These are phyloP conservation scores for Ondatra zibethicus DNA, from an alignment of 2,113 vertebrate genomes.

Conservation along the genomic window DNA sequence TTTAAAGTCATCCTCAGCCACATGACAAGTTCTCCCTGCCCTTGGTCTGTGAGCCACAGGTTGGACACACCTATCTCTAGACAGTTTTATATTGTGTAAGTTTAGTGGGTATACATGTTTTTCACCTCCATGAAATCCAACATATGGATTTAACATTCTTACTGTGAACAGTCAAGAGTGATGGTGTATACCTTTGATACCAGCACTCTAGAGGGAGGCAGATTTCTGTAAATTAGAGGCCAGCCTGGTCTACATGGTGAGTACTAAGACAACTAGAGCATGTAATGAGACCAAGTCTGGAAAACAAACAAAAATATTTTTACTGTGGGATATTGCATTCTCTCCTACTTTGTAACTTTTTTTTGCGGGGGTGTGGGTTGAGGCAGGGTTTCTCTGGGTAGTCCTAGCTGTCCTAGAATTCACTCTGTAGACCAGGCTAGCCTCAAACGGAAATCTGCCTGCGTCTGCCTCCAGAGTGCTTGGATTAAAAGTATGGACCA, in stretches of 20 bases:
- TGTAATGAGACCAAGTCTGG: not conserved
- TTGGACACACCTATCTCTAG: not conserved
- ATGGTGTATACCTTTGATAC: not conserved
- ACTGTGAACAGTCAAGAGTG: not conserved
- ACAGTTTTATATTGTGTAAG: not conserved
- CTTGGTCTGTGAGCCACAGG: not conserved
- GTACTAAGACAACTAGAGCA: not conserved
- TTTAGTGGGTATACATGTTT: not conserved
- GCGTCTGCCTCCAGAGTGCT: not conserved
- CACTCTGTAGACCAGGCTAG: not conserved
- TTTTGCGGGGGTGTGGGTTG: not conserved
- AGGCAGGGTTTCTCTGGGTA: not conserved
- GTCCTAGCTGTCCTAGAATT: not conserved
- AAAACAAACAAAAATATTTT: not conserved
- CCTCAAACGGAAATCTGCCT: not conserved
- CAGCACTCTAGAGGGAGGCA: not conserved
- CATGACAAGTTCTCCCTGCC: not conserved
- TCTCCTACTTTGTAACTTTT: not conserved
- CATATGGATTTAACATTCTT: not conserved
- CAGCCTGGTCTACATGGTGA: not conserved
- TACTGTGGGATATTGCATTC: not conserved
- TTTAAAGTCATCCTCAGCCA: not conserved
- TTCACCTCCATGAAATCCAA: not conserved
- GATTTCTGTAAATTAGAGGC: not conserved
- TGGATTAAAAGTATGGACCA: not conserved